These are phyloP conservation scores for Drosophila pseudoananassae DNA, from an alignment of 1,140 invertebrate species.

Conservation along the genomic window DNA sequence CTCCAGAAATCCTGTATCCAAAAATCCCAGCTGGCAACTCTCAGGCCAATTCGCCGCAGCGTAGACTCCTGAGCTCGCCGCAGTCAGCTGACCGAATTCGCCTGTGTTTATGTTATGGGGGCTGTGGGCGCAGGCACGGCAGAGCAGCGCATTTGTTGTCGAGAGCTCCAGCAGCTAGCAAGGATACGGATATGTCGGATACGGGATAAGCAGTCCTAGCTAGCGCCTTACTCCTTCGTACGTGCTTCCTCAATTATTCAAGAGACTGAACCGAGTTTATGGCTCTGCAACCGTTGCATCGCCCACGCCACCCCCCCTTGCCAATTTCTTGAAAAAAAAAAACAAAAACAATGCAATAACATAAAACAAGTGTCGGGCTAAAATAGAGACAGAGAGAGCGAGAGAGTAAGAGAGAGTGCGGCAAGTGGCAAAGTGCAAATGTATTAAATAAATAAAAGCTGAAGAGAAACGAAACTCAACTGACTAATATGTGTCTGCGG, in stretches of 20 bases:
- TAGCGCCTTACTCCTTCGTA: slow-evolving; percentile 17
- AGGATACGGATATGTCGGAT: slow-evolving; percentile 63
- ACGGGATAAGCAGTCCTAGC: slow-evolving; percentile 29
- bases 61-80: slow-evolving; percentile 15
- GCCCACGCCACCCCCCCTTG: background rate
- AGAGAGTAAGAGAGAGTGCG: slow-evolving; percentile 9
- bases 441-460: slow-evolving; percentile 69
- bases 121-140: background rate
- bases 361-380: slow-evolving; percentile 42
- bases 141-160: slow-evolving; percentile 44
- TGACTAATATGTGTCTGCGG: slow-evolving; percentile 57
- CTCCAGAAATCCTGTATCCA: too few species aligned
- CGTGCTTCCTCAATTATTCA: slow-evolving; percentile 65
- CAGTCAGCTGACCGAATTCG: slow-evolving; percentile 44
- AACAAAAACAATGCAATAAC: slow-evolving; percentile 64
- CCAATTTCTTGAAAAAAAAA: slow-evolving; percentile 15
- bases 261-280: slow-evolving; percentile 54
- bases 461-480: slow-evolving; percentile 28
- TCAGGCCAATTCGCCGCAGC: slow-evolving; percentile 14
- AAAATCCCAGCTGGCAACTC: slow-evolving; percentile 12
- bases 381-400: background rate
- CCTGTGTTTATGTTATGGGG: slow-evolving; percentile 44
- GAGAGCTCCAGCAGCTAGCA: slow-evolving; percentile 40
- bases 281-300: slow-evolving; percentile 33
- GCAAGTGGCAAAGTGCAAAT: slow-evolving; percentile 68